These are phyloP conservation scores for Zaprionus ghesquierei DNA, from an alignment of 1,140 invertebrate genomes.

Conservation along the genomic window DNA sequence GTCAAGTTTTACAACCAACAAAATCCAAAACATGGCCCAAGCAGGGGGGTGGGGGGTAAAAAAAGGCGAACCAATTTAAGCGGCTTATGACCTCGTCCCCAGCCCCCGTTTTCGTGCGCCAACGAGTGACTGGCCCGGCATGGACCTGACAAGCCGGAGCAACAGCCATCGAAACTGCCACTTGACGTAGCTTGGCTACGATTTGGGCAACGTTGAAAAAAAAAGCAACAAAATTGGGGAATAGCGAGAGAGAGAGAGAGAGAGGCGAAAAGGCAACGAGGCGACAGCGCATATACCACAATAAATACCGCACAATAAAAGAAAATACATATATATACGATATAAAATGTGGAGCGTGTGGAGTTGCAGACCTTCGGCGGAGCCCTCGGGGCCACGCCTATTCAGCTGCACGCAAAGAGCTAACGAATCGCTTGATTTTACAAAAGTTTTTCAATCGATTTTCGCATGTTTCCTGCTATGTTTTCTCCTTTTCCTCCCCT, in stretches of 20 bases:
- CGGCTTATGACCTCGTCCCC: constrained; percentile 43
- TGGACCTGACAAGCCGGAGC: not conserved
- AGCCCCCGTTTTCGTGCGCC: not conserved
- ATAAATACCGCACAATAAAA: constrained; percentile 75
- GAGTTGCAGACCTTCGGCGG: not conserved
- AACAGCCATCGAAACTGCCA: constrained; percentile 18
- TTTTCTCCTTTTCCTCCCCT: constrained; percentile 24
- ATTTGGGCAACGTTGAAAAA: constrained; percentile 4
- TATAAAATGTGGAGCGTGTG: constrained; percentile 39
- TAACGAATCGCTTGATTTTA: constrained; percentile 57
- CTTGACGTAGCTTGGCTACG: constrained; percentile 27
- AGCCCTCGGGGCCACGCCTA: constrained; percentile 10
- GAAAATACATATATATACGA: no score
- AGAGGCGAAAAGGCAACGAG: not conserved
- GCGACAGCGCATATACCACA: constrained; percentile 44
- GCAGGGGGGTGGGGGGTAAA: no score
- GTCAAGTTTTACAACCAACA: constrained; percentile 19
- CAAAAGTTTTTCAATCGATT: constrained; percentile 55
- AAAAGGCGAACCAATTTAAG: constrained; percentile 60
- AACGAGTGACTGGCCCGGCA: not conserved
- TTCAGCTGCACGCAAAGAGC: constrained; percentile 30
- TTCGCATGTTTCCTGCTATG: constrained; percentile 31
- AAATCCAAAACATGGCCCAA: constrained; percentile 40
- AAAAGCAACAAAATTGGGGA: not conserved
- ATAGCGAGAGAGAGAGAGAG: not conserved